Evolutionary conservation across 2,113 vertebrate genomes (phyloP), one percentile per base, ranked within the genome.

Genomic region (Galeopterus variegatus): DNA sequence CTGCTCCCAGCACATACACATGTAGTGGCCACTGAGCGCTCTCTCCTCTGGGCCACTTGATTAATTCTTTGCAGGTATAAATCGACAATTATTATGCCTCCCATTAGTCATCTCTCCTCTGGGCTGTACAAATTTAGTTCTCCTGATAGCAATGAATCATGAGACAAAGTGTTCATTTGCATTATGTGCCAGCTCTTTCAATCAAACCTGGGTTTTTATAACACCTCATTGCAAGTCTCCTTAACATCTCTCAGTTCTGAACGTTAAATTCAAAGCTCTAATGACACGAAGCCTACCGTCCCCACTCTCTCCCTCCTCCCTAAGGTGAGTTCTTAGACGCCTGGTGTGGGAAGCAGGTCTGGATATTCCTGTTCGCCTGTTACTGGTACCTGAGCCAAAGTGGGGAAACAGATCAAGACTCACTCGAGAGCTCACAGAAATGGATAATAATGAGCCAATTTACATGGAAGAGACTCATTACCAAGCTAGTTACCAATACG

Each of bases 131-230:
- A 95, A 96, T 98, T 95, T 86, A 95, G 93, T 86, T 97, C 96
- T 97, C 97, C 94, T 92, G 93, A 94, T 73, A 95, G 96, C 94
- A 87, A 64, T 96, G 89, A 96, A 97, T 97, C 94, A 96, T 18
- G 95, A 97, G 93, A 94, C 97, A 89, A 87, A 96, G 82, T 73
- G 86, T 79, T 88, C 95, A 96, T 97, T 96, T 97, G 92, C 96
- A 97, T 95, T 85, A 67, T 5, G n/a, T 77, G 36, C 85, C 91
- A 81, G 92, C 96, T 97, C 97, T 97, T 96, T 97, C 95, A 97
- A 96, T 98, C 97, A 94, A 97, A 94, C 33, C 33, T 96, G 93
- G 75, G 92, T 96, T 98, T 98, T 98, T 97, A 96, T 70, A 98
- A 90, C 83, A 94, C 56, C 80, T 95, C 94, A 96, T 95, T 90